Conservation (phyloP, 2,113 vertebrate genomes). For the Brachionichthys hirsutus region DNA sequence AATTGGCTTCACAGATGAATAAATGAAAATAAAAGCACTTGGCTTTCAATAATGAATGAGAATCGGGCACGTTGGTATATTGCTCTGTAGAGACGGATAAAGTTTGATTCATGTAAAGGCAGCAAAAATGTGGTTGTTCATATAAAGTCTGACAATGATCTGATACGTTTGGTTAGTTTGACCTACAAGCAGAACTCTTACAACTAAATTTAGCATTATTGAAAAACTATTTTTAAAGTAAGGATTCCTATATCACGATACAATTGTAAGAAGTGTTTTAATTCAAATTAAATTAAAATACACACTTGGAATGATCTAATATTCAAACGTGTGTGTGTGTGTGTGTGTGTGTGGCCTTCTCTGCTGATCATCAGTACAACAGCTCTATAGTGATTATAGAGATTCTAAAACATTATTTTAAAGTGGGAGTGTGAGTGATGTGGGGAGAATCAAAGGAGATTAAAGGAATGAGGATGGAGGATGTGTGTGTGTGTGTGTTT, state of each 20-base stretch:
- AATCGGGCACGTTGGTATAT: conserved; percentile 10
- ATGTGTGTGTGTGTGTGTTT: conserved; percentile 6
- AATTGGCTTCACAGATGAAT: conserved; percentile 31
- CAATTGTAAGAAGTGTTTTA: too few species aligned
- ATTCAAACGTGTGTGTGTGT: too few species aligned
- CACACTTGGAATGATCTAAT: too few species aligned
- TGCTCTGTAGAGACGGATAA: conserved; percentile 5
- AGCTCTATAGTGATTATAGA: conserved; percentile 17
- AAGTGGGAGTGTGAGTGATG: conserved; percentile 50
- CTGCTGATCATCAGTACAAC: conserved; percentile 24
- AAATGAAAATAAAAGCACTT: conserved; percentile 27
- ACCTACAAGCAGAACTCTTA: too few species aligned
- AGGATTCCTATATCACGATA: too few species aligned
- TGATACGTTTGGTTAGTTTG: too few species aligned
- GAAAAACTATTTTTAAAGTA: too few species aligned
- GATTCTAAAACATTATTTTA: conserved; percentile 51
- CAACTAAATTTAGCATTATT: too few species aligned
- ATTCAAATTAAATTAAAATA: too few species aligned
- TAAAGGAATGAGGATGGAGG: conserved; percentile 48
- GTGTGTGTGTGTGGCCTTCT: conserved; percentile 2
- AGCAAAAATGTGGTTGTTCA: neutral
- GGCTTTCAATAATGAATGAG: conserved; percentile 16
- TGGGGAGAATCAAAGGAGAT: conserved; percentile 55
- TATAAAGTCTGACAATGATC: too few species aligned
- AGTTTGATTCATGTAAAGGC: conserved; percentile 12